phyloP scores from a whole-genome alignment of 1,140 invertebrate genomes.

The Dysdera silvatica region DNA sequence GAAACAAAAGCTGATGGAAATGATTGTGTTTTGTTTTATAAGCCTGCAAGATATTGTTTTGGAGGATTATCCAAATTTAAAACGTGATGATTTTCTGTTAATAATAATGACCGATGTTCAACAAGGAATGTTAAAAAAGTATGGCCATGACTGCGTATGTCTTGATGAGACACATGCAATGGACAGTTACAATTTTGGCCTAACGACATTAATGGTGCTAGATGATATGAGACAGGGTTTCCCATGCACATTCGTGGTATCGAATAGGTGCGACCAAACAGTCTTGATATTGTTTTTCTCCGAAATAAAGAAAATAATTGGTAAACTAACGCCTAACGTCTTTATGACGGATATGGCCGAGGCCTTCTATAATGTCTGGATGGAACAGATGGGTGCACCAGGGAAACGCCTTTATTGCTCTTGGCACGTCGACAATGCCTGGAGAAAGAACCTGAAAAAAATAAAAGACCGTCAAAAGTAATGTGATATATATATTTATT shows the following conservation, averaged over 20 bases:
- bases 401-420: background rate
- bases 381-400: background rate
- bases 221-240: slow-evolving; percentile 1
- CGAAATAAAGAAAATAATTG: background rate
- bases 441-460: slow-evolving; percentile 4
- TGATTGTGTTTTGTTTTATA: background rate
- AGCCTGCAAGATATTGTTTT: background rate
- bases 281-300: background rate
- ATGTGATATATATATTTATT: background rate
- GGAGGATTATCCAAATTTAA: background rate
- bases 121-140: background rate
- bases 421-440: slow-evolving; percentile 10
- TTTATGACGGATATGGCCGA: slow-evolving; percentile 20
- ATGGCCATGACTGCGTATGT: background rate
- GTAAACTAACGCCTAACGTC: background rate
- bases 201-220: background rate
- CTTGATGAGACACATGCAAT: background rate
- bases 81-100: background rate
- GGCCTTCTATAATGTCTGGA: slow-evolving; percentile 13
- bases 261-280: background rate
- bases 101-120: slow-evolving; percentile 7
- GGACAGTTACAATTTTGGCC: background rate
- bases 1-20: background rate
- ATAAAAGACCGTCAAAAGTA: background rate
- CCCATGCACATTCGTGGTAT: background rate